These are phyloP conservation scores for Mohoua ochrocephala DNA, from an alignment of 2,113 vertebrate species.

Conservation along the genomic window DNA sequence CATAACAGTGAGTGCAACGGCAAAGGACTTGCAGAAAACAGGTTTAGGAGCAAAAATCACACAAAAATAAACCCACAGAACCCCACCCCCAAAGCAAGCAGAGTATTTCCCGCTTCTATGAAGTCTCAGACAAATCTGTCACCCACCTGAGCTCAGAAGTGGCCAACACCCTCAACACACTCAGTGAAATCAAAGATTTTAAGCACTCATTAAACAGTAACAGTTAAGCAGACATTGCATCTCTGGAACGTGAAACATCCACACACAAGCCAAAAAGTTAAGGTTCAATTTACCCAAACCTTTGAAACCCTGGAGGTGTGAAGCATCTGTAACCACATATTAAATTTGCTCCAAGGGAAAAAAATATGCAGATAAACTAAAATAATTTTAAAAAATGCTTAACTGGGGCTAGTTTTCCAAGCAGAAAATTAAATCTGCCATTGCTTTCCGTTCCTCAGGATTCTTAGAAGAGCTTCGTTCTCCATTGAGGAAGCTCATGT, in stretches of 20 bases:
- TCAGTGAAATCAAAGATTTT: neutral
- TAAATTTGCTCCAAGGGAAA: neutral
- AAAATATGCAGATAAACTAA: neutral
- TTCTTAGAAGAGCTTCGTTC: neutral
- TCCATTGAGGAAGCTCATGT: neutral
- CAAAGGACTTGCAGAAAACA: neutral
- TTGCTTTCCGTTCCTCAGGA: neutral
- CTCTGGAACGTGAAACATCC: neutral
- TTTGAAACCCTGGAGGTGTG: neutral
- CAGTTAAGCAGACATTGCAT: neutral
- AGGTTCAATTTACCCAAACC: neutral
- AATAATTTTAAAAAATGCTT: neutral
- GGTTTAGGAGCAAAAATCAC: neutral
- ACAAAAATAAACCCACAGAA: neutral
- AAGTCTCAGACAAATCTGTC: neutral
- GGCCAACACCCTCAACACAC: neutral
- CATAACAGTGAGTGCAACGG: accelerated
- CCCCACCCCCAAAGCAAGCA: neutral
- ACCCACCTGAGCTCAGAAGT: neutral
- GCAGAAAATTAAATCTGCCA: neutral
- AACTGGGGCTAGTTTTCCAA: neutral
- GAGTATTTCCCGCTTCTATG: neutral
- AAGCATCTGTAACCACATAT: neutral
- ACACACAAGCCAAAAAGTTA: neutral
- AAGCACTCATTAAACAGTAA: neutral